Conservation (phyloP, 2,888 invertebrate species). For the Drosophila borealis region DNA sequence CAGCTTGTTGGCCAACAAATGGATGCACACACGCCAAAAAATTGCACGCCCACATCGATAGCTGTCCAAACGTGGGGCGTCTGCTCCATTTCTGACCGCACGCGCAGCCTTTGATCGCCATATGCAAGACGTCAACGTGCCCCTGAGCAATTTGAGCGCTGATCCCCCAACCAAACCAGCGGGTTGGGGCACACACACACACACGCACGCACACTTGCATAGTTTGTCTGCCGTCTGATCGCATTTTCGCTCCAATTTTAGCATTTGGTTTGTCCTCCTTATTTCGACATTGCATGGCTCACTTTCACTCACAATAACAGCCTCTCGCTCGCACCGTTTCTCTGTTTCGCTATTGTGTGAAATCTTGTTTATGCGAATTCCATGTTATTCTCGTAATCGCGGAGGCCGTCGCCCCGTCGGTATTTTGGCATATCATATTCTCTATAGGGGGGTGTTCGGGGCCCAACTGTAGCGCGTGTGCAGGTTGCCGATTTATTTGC, state of each 20-base stretch:
- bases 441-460: background rate
- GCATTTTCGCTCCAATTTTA: constrained; percentile 71
- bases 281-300: constrained; percentile 42
- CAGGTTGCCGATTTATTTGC: constrained; percentile 73
- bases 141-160: constrained; percentile 54
- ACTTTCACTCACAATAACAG: constrained; percentile 45
- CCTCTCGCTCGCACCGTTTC: constrained; percentile 9
- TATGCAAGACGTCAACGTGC: constrained; percentile 72
- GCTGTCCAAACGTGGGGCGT: constrained; percentile 11
- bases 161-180: constrained; percentile 19
- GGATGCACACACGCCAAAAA: constrained; percentile 65
- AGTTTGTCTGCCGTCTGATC: constrained; percentile 24
- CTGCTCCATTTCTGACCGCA: constrained; percentile 67
- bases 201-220: constrained; percentile 4
- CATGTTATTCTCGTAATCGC: constrained; percentile 63
- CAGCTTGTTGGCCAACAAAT: constrained; percentile 61
- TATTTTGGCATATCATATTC: constrained; percentile 63
- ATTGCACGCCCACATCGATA: constrained; percentile 66
- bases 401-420: constrained; percentile 71
- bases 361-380: constrained; percentile 70
- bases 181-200: background rate
- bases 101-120: constrained; percentile 71
- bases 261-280: constrained; percentile 47
- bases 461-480: constrained; percentile 69
- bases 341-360: constrained; percentile 31